A percentile compares a stretch with the other conserved stretches of the same genome.
Conservation (phyloP, 2,888 invertebrate genomes). For the Pachydiplax longipennis region DNA sequence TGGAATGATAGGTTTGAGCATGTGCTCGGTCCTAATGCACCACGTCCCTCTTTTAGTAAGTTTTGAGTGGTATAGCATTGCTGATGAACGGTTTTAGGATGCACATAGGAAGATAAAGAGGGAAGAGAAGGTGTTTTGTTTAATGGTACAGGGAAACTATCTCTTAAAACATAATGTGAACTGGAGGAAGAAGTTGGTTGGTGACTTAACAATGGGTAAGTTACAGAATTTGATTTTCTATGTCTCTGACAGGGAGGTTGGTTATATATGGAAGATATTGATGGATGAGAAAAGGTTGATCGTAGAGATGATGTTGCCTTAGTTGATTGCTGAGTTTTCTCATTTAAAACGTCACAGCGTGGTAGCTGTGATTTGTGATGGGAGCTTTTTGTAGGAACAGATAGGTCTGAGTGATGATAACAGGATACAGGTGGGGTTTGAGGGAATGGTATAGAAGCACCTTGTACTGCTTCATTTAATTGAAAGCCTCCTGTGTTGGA, state of each 20-base stretch:
- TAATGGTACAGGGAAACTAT: not conserved
- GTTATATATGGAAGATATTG: not conserved
- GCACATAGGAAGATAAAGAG: not conserved
- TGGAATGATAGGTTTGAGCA: not conserved
- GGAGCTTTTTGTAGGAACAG: not conserved
- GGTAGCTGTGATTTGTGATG: not conserved
- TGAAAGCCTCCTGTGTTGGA: not conserved
- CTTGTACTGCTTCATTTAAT: not conserved
- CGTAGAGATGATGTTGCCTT: not conserved
- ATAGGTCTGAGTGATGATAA: not conserved
- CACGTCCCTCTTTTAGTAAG: not conserved
- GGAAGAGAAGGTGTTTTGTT: conserved; percentile 38
- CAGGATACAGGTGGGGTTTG: not conserved
- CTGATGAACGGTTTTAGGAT: not conserved
- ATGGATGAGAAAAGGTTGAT: not conserved
- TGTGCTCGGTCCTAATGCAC: not conserved
- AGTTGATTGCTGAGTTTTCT: not conserved
- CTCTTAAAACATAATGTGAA: not conserved
- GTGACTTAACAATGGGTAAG: not conserved
- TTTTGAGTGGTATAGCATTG: not conserved
- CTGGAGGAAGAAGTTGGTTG: not conserved
- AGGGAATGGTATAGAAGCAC: not conserved
- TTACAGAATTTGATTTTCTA: not conserved
- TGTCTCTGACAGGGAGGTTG: not conserved
- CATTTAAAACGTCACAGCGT: not conserved